Evolutionary conservation across 1,140 invertebrate genomes (phyloP), one percentile per base, ranked within the genome.

Genomic region (Bombyx mandarina): DNA sequence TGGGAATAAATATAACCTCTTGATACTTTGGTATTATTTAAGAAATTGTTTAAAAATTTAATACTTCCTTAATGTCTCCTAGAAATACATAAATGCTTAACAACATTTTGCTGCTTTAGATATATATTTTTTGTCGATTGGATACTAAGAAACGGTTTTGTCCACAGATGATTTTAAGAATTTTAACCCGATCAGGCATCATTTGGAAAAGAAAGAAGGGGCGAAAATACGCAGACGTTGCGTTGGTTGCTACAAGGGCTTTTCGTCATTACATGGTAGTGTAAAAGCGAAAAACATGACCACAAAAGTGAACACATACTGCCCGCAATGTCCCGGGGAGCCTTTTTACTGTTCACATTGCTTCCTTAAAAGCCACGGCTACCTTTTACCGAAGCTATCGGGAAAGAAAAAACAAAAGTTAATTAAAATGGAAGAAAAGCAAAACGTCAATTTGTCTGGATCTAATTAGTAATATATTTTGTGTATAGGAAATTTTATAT

Each of bases 251-350:
- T 67, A 67, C 55, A 64, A 63, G 50, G 56, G 57, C 55, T 62
- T 63, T 45, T 58, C 56, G 0, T 45, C 52, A 12, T 7, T 61
- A 7, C 60, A 56, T 8, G 64, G 62, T 18, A 60, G 53, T 9
- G 60, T 61, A 12, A 48, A 55, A 54, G 68, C 64, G 12, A 63
- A 65, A 52, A 73, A 73, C 53, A 55, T 52, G 49, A 67, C 62
- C 35, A 71, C 56, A 10, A 70, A 68, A 59, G 66, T 73, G 8
- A 54, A 60, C n/a, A 73, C 71, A 3, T 69, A 60, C 22, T 71
- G 71, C 52, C 8, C 57, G 26, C 57, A 68, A 45, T 71, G 71
- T 57, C 59, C 62, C 6, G 59, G 56, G 9, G n/a, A 60, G 54
- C 66, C 66, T 26, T 65, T 54, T 51, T 52, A 65, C n/a, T 73